Conservation (phyloP, 2,797 vertebrate species). For the Molossus alvarezi region DNA sequence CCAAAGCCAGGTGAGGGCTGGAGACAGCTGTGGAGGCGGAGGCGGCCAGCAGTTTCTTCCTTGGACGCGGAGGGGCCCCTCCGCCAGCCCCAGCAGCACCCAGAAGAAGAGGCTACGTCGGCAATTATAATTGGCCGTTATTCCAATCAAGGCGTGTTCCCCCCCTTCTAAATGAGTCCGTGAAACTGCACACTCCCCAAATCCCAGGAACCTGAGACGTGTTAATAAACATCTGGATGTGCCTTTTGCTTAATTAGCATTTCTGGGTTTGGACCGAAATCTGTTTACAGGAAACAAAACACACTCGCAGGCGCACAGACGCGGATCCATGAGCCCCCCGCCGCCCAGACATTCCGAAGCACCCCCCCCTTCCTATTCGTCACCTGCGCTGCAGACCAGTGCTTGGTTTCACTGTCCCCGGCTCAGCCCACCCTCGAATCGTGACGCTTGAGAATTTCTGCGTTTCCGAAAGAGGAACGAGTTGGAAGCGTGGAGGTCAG, state of each 20-base stretch:
- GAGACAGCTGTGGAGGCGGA: conserved; percentile 51
- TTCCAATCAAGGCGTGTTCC: conserved; percentile 90
- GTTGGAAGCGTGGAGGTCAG: conserved; percentile 63
- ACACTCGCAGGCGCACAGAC: accelerated
- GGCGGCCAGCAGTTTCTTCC: conserved; percentile 70
- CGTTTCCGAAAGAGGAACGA: conserved; percentile 66
- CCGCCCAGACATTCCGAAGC: conserved; percentile 78
- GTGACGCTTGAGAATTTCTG: conserved; percentile 28
- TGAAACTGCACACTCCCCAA: conserved; percentile 90
- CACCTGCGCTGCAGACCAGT: conserved; percentile 77
- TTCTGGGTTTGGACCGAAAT: conserved; percentile 88
- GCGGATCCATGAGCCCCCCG: conserved; percentile 70
- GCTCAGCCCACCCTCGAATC: background rate
- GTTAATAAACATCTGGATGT: conserved; percentile 93
- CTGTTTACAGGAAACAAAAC: conserved; percentile 90
- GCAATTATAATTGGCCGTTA: conserved; percentile 91
- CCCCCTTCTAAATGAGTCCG: conserved; percentile 90
- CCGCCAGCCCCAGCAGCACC: conserved; percentile 68
- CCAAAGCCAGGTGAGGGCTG: conserved; percentile 66
- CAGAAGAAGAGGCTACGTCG: conserved; percentile 88
- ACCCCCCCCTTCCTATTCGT: conserved; percentile 19
- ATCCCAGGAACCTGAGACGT: conserved; percentile 91
- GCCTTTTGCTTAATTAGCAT: conserved; percentile 91
- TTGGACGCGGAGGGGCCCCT: background rate
- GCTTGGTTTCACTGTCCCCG: conserved; percentile 78